These are phyloP conservation scores for Bombus consobrinus DNA, from an alignment of 1,140 invertebrate genomes.

Conservation along the genomic window DNA sequence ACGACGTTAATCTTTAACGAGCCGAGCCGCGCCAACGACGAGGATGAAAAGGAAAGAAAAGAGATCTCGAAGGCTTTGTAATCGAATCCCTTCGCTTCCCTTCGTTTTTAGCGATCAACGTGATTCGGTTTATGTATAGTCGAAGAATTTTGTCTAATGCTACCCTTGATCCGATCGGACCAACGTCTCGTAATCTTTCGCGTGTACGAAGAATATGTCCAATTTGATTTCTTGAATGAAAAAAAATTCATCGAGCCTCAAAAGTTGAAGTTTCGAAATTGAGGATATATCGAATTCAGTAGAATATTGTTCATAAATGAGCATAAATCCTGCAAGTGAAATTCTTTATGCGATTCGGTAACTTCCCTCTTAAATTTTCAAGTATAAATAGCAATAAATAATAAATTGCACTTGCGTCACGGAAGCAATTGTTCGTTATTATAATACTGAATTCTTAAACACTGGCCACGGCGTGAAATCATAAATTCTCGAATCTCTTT, in stretches of 20 bases:
- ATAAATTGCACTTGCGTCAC: too few species aligned
- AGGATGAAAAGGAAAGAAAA: slow-evolving; percentile 1
- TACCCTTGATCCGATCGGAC: slow-evolving; percentile 29
- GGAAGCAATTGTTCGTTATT: too few species aligned
- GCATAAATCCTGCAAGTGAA: too few species aligned
- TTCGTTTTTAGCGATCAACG: slow-evolving; percentile 32
- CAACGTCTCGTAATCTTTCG: not conserved
- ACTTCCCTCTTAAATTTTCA: too few species aligned
- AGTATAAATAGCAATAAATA: too few species aligned
- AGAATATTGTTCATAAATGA: too few species aligned
- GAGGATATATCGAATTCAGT: too few species aligned
- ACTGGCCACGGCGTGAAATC: too few species aligned
- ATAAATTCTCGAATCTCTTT: too few species aligned
- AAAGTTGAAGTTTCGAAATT: too few species aligned
- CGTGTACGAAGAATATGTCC: not conserved
- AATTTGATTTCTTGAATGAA: not conserved
- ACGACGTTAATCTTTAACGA: slow-evolving; percentile 70
- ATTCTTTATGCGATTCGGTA: not conserved
- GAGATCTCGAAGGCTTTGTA: slow-evolving; percentile 57
- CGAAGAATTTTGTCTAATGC: slow-evolving; percentile 45
- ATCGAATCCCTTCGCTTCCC: slow-evolving; percentile 53
- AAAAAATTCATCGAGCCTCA: not conserved
- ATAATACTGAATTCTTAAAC: too few species aligned
- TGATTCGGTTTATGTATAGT: slow-evolving; percentile 55
- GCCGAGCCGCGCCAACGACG: slow-evolving; percentile 47